These are phyloP conservation scores for Sebastes kiyomatsui DNA, from an alignment of 2,797 vertebrate species.

Conservation along the genomic window DNA sequence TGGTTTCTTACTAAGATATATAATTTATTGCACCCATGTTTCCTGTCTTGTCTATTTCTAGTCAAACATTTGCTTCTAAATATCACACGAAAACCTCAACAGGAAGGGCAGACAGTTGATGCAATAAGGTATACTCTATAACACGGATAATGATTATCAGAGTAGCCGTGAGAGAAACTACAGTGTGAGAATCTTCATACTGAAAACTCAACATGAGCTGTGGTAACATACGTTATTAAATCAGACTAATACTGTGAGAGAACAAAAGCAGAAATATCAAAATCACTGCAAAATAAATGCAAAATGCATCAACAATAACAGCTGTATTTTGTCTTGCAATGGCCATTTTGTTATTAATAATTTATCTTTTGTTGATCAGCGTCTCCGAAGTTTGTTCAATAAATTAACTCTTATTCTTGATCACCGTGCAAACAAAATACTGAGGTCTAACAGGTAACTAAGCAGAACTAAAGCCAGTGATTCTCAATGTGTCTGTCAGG, in stretches of 20 bases:
- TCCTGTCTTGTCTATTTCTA: not conserved
- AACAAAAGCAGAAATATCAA: not conserved
- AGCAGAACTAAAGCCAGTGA: too few relatives aligned
- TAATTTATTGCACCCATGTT: not conserved
- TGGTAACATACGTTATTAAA: not conserved
- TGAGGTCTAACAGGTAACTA: not conserved
- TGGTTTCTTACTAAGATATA: not conserved
- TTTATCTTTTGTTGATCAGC: not conserved
- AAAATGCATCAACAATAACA: not conserved
- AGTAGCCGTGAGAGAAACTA: not conserved
- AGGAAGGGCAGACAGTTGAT: too few relatives aligned
- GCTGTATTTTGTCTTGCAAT: too few relatives aligned
- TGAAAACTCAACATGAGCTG: not conserved
- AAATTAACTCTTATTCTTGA: not conserved
- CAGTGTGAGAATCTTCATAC: not conserved
- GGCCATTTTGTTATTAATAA: not conserved
- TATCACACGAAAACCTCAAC: too few relatives aligned
- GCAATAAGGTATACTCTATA: not conserved
- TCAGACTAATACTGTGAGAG: not conserved
- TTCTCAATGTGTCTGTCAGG: too few relatives aligned
- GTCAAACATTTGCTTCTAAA: not conserved
- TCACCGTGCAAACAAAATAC: not conserved
- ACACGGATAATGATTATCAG: too few relatives aligned
- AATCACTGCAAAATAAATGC: not conserved
- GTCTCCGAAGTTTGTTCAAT: not conserved